Base-by-base conservation (phyloP, 2,888 invertebrate genomes). In the Seira ritae region DNA sequence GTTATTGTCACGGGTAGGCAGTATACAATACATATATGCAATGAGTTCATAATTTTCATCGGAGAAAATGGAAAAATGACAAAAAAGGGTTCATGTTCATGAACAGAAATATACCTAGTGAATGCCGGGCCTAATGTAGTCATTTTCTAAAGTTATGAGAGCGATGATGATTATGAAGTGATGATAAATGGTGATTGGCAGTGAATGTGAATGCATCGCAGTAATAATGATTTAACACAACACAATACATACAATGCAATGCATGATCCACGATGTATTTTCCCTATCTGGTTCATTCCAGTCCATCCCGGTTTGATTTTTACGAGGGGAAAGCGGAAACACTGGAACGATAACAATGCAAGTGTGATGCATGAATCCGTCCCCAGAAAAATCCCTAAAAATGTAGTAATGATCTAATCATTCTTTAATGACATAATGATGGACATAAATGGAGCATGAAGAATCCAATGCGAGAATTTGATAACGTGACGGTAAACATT, bases 61-160 rank as follows among this genome's bases (percentile, higher is more conserved):
- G 65, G 24, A 69, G 6, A 22, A 23, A 12, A 60, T 50, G 70
- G 78, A 60, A 65, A 72, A 79, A 66, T 79, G 71, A 79, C 55
- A 67, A n/a, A n/a, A n/a, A n/a, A n/a, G n/a, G n/a, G n/a, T n/a
- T n/a, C n/a, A n/a, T n/a, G n/a, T n/a, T n/a, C n/a, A n/a, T n/a
- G n/a, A n/a, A n/a, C n/a, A n/a, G n/a, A n/a, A n/a, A n/a, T n/a
- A n/a, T n/a, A n/a, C n/a, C n/a, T n/a, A n/a, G n/a, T n/a, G n/a
- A n/a, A n/a, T n/a, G n/a, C n/a, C n/a, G n/a, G n/a, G n/a, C n/a
- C n/a, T n/a, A n/a, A n/a, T n/a, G 42, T 12, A 81, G 70, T 66
- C 66, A 81, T 80, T 74, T 62, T 68, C 74, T 42, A 15, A 68
- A 68, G 37, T 31, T 17, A 20, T 10, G 31, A 37, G 42, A 10